These are phyloP conservation scores for Apomyelois bistriatella DNA, from an alignment of 2,888 invertebrate species.

Conservation along the genomic window DNA sequence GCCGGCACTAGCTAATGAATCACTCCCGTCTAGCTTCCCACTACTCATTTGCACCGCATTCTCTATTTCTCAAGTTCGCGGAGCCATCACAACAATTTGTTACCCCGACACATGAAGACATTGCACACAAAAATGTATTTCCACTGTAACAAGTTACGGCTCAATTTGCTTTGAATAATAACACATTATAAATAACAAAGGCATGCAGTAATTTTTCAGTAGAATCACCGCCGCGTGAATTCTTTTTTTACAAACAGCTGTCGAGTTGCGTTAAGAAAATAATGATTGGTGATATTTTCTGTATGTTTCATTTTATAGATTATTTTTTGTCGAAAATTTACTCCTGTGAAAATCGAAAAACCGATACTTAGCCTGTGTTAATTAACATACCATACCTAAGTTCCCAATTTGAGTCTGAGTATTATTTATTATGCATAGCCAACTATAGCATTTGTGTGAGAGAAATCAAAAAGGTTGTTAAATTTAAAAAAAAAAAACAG, in stretches of 20 bases:
- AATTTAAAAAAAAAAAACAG: too few species aligned
- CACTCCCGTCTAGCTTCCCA: constrained; percentile 18
- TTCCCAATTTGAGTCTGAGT: too few species aligned
- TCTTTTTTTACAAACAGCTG: not conserved
- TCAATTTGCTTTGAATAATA: constrained; percentile 43
- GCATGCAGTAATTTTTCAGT: constrained; percentile 46
- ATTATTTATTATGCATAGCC: too few species aligned
- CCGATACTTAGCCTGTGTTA: too few species aligned
- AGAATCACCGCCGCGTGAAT: constrained; percentile 16
- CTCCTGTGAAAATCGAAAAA: too few species aligned
- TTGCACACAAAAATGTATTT: constrained; percentile 40
- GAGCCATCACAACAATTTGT: constrained; percentile 49
- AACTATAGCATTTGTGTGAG: too few species aligned
- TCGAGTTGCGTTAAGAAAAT: not conserved
- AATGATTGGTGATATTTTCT: not conserved
- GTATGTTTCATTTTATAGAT: not conserved
- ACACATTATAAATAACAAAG: constrained; percentile 34
- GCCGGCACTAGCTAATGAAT: not conserved
- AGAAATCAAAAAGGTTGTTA: too few species aligned
- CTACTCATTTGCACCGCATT: constrained; percentile 17
- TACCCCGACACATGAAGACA: constrained; percentile 36
- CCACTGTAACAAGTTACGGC: constrained; percentile 40
- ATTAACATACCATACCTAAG: too few species aligned
- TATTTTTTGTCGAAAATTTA: not conserved
- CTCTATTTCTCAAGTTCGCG: constrained; percentile 22